These are phyloP conservation scores for Bolinopsis microptera DNA, from an alignment of 37 sponge, comb jelly and placozoan genomes.

Conservation along the genomic window DNA sequence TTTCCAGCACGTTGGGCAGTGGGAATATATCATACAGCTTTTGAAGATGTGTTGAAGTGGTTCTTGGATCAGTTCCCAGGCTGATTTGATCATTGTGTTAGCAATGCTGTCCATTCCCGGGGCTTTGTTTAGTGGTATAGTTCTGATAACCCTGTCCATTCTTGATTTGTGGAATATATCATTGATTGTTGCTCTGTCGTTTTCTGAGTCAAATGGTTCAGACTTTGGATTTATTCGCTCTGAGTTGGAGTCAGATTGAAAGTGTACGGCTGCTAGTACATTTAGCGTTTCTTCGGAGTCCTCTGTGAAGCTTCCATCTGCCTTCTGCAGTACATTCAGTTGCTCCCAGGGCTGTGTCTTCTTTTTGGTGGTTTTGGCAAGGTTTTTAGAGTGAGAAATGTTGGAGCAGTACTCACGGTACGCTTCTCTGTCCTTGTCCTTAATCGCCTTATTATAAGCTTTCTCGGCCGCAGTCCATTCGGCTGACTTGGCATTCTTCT, in stretches of 20 bases:
- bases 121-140: neutral
- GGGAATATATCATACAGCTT: neutral
- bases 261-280: neutral
- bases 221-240: neutral
- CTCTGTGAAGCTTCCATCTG: neutral
- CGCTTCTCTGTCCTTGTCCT: neutral
- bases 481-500: neutral
- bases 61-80: neutral
- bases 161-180: neutral
- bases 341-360: neutral
- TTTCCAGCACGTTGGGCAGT: neutral
- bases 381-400: neutral
- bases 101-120: neutral
- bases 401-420: neutral
- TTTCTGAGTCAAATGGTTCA: neutral
- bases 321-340: neutral
- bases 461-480: neutral
- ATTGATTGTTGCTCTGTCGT: neutral
- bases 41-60: neutral
- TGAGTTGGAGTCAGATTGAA: neutral
- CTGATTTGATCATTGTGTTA: neutral
- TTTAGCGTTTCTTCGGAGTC: neutral
- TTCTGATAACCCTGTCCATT: neutral
- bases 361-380: neutral
- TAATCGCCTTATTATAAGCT: neutral